Conservation (phyloP, 37 sponge, comb jelly and placozoan genomes). For the Chondrilla cf. caribensis region DNA sequence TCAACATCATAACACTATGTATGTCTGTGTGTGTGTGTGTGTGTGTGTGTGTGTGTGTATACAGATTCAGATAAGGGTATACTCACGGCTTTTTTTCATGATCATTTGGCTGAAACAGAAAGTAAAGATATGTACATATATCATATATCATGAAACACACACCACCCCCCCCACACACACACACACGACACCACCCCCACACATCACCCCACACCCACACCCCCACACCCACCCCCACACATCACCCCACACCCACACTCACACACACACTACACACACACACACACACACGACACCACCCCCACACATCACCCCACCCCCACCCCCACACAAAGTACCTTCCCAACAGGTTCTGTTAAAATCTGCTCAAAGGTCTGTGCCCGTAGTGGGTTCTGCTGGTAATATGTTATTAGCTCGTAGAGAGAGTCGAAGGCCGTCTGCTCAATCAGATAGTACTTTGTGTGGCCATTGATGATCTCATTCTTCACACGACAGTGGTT, state of each 20-base stretch:
- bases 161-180: background rate
- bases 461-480: conserved; percentile 62
- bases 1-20: background rate
- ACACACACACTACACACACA: conserved; percentile 18
- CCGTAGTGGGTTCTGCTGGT: conserved; percentile 77
- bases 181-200: background rate
- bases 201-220: background rate
- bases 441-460: conserved; percentile 86
- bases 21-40: background rate
- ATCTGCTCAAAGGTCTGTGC: conserved; percentile 82
- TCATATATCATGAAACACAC: background rate
- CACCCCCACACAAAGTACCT: conserved; percentile 23
- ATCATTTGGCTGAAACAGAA: conserved; percentile 28
- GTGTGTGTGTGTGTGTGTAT: background rate
- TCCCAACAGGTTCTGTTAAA: conserved; percentile 67
- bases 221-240: background rate
- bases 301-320: background rate
- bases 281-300: background rate
- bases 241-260: background rate
- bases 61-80: background rate
- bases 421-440: conserved; percentile 84
- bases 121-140: background rate
- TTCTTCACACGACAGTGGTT: conserved; percentile 84
- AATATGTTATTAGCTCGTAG: conserved; percentile 81
- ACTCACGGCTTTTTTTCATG: conserved; percentile 39